Conservation (phyloP, 2,888 invertebrate genomes). For the Dasypolia templi region DNA sequence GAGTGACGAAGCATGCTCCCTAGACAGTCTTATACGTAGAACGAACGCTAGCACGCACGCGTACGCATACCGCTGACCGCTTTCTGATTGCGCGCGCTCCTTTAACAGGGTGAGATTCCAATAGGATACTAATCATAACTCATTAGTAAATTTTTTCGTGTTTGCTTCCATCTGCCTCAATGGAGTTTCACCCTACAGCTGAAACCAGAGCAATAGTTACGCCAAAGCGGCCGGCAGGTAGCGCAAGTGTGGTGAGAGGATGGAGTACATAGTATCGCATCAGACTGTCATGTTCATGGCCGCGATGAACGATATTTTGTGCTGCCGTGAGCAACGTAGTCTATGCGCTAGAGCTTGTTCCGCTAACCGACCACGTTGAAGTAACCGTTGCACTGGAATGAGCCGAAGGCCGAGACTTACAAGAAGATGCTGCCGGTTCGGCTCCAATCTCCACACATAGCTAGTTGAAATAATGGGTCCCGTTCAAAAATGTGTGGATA, state of each 20-base stretch:
- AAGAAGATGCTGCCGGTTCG: conserved; percentile 22
- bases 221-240: neutral
- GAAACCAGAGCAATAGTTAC: conserved; percentile 26
- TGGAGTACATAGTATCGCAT: conserved; percentile 30
- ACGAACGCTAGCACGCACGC: conserved; percentile 25
- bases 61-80: conserved; percentile 31
- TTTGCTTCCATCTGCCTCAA: conserved; percentile 41
- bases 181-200: conserved; percentile 56
- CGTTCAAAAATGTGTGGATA: conserved; percentile 15
- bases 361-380: conserved; percentile 5
- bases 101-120: conserved; percentile 53
- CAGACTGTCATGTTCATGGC: neutral
- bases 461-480: conserved; percentile 15
- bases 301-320: conserved; percentile 38
- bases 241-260: neutral
- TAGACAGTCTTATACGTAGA: conserved; percentile 2
- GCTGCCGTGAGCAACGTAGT: conserved; percentile 17
- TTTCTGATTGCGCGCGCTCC: conserved; percentile 47
- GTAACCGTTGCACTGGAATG: conserved; percentile 32
- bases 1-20: conserved; percentile 21
- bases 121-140: conserved; percentile 40
- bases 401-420: conserved; percentile 28
- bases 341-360: neutral
- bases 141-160: conserved; percentile 31
- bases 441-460: conserved; percentile 18